These are phyloP conservation scores for Torymus auratus DNA, from an alignment of 2,888 invertebrate genomes.

Conservation along the genomic window DNA sequence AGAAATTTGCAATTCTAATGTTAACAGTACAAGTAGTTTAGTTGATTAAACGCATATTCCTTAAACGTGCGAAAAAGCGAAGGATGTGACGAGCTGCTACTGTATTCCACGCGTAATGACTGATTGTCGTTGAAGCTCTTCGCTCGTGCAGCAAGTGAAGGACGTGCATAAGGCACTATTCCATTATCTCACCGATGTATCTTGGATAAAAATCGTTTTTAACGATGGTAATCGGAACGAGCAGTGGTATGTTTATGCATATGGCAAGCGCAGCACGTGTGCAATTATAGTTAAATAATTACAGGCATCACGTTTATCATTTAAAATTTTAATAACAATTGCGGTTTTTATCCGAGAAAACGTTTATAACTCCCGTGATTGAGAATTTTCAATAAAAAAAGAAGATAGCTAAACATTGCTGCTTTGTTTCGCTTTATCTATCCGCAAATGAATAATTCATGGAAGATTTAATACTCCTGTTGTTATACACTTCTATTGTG, in stretches of 20 bases:
- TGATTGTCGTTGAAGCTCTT: neutral
- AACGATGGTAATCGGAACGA: constrained; percentile 19
- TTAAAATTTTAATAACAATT: constrained; percentile 34
- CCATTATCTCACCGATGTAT: constrained; percentile 10
- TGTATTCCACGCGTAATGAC: constrained; percentile 15
- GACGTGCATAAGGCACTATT: neutral
- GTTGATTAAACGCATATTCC: neutral
- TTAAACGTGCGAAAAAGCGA: neutral
- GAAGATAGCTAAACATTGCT: no score
- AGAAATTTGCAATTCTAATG: constrained; percentile 28
- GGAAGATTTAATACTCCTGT: no score
- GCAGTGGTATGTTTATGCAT: constrained; percentile 5
- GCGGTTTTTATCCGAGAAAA: neutral
- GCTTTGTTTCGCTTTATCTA: no score
- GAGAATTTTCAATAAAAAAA: no score
- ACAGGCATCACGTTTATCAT: constrained; percentile 18
- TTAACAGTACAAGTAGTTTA: neutral
- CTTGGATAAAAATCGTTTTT: constrained; percentile 29
- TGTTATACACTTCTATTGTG: no score
- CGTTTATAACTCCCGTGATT: neutral
- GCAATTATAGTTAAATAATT: constrained; percentile 31
- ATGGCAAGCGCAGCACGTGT: constrained; percentile 16
- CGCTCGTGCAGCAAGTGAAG: neutral
- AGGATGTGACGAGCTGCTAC: constrained; percentile 2
- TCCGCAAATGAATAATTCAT: no score